Base-by-base conservation (phyloP, 2,113 vertebrate species). In the Paedocypris sp. region DNA sequence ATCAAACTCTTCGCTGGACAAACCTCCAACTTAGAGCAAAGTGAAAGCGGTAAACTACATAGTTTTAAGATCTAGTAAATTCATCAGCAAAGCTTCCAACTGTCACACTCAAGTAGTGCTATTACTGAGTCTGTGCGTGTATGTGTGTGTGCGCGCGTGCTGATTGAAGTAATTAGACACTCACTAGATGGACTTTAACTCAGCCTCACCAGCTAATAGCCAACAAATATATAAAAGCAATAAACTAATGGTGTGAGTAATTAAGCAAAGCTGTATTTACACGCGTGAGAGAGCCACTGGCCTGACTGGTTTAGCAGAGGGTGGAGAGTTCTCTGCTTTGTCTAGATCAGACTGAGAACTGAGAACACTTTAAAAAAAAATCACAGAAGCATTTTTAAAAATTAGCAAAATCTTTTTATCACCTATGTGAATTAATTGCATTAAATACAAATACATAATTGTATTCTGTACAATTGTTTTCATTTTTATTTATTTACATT, bases 201-300 rank as follows among this genome's bases (percentile, higher is more conserved):
- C 60, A 68, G 71, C 63, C 60, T 72, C 46, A 25, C 71, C 64
- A 72, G 66, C 69, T 78, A 80, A 80, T 75, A 77, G 69, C 71
- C 48, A 80, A 77, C 75, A 79, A 78, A 81, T 74, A 75, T 63
- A 81, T 77, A 77, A 78, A 70, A 72, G 74, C 73, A 74, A 74
- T 82, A 82, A 81, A 79, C 79, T 82, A 81, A 83, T 84, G 75
- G 66, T 67, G 71, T 82, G 73, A 60, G 69, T 82, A 80, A 84
- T 84, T 77, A 83, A 75, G 69, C 68, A 70, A 73, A 41, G 75
- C 66, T 56, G 64, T 64, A 67, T 69, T 78, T 77, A 73, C 69
- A 77, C 63, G 74, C 75, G 68, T 54, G 77, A 73, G 16, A n/a
- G 74, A 70, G 53, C 72, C 71, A 54, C 47, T 48, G 51, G 38